Evolutionary conservation across 2,888 invertebrate genomes (phyloP), one percentile per base, ranked within the genome.

Genomic region (Hololepta plana): DNA sequence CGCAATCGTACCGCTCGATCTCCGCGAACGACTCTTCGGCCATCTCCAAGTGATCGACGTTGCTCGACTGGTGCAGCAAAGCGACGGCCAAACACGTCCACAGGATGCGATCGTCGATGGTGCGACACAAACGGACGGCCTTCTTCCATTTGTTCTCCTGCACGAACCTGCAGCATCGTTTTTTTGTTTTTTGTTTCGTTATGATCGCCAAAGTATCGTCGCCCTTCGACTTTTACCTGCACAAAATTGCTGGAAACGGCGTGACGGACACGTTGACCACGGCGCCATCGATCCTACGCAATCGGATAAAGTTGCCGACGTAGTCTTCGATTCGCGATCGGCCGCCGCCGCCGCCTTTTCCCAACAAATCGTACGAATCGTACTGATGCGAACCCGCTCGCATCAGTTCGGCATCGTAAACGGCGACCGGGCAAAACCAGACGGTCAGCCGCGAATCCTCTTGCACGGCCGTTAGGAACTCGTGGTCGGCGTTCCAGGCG

Each of bases 11-110:
- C 54, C 84, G 74, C 40, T 75, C 65, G n/a, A 90, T 75, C 6
- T 82, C 80, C 5, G 91, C 82, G 51, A 88, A 98, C 0, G 93
- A 88, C 46, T 93, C 84, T 58, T 96, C 95, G 9, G 95, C 91
- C 4, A 88, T 76, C 31, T 76, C 71, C 27, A 91, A 54, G 42
- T 93, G 81, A 26, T 45, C 43, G 29, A 44, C 43, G 47, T 79
- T 77, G 33, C 76, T 72, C 37, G 84, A 76, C 30, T 84, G 81
- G 2, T 96, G 77, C 49, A 93, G 63, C n/a, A n/a, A n/a, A n/a
- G n/a, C n/a, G 1, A 88, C 87, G 0, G 95, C 96, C 38, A 96
- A 60, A 37, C 87, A 87, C 0, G 91, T 84, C 96, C 96, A 98
- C 9, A 93, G 57, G n/a, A 69, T 69, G 31, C 62, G 60, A 36